Conservation (phyloP, 30 jellyfish, hydroid and myxozoan species). For the Hydra vulgaris region DNA sequence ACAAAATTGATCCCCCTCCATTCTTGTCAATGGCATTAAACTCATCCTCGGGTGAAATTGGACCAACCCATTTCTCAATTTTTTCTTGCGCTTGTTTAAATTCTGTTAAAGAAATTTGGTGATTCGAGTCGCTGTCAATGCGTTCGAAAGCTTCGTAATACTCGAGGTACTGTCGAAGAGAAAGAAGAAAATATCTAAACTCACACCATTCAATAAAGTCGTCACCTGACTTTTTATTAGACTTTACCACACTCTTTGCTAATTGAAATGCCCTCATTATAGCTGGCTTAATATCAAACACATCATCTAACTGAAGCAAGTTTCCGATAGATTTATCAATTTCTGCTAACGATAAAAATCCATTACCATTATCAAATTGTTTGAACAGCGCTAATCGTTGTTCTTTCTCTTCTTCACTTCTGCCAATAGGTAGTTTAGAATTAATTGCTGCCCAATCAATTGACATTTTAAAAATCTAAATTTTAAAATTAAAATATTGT, state of each 20-base stretch:
- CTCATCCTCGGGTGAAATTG: conserved; percentile 33
- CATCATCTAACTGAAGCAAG: conserved; percentile 21
- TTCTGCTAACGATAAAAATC: conserved; percentile 36
- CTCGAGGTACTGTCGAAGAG: conserved; percentile 39
- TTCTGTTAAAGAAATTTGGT: conserved; percentile 27
- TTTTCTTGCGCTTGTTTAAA: conserved; percentile 27
- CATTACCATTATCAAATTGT: conserved; percentile 39
- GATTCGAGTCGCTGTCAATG: conserved; percentile 17
- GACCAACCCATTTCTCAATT: conserved; percentile 41
- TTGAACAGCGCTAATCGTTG: conserved; percentile 19
- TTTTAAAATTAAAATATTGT: too few relatives aligned
- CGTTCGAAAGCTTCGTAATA: conserved; percentile 28
- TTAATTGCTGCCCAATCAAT: too few relatives aligned
- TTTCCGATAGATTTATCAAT: conserved; percentile 30
- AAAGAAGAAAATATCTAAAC: conserved; percentile 18
- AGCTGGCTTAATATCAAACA: conserved; percentile 39
- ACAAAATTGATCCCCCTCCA: conserved; percentile 36
- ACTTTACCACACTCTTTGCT: conserved; percentile 8
- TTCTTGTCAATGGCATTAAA: conserved; percentile 30
- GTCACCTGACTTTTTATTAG: conserved; percentile 17
- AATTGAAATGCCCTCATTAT: conserved; percentile 28
- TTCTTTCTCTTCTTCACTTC: too few relatives aligned
- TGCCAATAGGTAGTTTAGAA: too few relatives aligned
- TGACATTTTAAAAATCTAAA: too few relatives aligned
- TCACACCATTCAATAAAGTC: conserved; percentile 31